Conservation (phyloP, 2,888 invertebrate genomes). For the Hypena proboscidalis region DNA sequence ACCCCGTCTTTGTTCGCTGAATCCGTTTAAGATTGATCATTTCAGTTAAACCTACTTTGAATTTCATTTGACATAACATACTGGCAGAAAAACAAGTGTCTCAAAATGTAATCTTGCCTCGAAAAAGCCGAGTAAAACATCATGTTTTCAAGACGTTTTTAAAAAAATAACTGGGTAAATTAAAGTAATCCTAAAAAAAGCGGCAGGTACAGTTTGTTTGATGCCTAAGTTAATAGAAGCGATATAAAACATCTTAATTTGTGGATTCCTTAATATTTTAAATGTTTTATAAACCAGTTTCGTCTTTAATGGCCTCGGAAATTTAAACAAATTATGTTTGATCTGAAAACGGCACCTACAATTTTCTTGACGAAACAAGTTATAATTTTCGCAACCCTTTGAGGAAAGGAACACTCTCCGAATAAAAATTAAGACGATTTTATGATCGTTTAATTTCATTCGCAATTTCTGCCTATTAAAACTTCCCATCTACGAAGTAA, state of each 20-base stretch:
- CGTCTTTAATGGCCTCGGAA: slow-evolving; percentile 19
- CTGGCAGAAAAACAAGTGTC: no score
- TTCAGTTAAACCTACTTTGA: slow-evolving; percentile 36
- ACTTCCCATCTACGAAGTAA: slow-evolving; percentile 7
- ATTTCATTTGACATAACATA: slow-evolving; percentile 20
- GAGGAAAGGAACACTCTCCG: slow-evolving; percentile 10
- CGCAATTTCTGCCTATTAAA: slow-evolving; percentile 15
- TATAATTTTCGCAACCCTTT: slow-evolving; percentile 25
- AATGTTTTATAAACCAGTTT: slow-evolving; percentile 16
- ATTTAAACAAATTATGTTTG: slow-evolving; percentile 32
- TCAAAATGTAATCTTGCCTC: neutral
- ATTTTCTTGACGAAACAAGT: slow-evolving; percentile 22
- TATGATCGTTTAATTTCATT: slow-evolving; percentile 8
- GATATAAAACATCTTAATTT: slow-evolving; percentile 33
- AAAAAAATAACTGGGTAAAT: slow-evolving; percentile 11
- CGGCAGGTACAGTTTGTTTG: slow-evolving; percentile 26
- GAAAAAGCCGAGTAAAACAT: neutral
- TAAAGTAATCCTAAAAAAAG: slow-evolving; percentile 8
- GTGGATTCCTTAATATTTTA: slow-evolving; percentile 24
- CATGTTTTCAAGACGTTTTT: neutral
- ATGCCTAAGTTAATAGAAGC: slow-evolving; percentile 25
- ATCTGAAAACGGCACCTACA: slow-evolving; percentile 29
- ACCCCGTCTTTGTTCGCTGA: slow-evolving; percentile 42
- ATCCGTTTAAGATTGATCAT: slow-evolving; percentile 43
- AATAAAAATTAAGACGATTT: slow-evolving; percentile 20